Conservation (phyloP, 1,140 invertebrate species). For the Heliconius hewitsoni region DNA sequence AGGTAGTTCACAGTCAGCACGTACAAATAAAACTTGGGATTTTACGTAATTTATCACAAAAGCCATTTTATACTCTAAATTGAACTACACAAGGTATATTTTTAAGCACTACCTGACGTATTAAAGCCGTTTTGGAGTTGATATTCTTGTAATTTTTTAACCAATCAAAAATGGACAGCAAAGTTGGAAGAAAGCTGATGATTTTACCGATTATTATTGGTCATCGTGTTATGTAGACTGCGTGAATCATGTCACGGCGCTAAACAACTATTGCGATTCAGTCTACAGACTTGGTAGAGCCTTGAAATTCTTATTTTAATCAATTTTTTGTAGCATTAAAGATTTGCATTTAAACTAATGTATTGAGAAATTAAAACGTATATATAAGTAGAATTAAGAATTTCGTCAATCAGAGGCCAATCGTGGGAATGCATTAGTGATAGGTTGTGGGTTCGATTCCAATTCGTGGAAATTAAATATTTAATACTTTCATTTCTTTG, state of each 20-base stretch:
- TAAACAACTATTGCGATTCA: background rate
- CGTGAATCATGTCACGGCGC: constrained; percentile 19
- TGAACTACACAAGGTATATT: background rate
- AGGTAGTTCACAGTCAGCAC: background rate
- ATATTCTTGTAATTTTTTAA: background rate
- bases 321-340: background rate
- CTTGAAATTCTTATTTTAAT: background rate
- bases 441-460: too few species aligned
- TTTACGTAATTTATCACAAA: background rate
- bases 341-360: background rate
- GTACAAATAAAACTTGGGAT: constrained; percentile 1
- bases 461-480: too few species aligned
- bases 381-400: background rate
- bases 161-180: constrained; percentile 21
- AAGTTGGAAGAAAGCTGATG: constrained; percentile 27
- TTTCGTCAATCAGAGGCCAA: background rate
- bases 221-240: constrained; percentile 1
- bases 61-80: background rate
- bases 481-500: too few species aligned
- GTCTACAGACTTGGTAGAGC: background rate
- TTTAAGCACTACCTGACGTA: background rate
- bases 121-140: background rate
- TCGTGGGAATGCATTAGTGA: too few species aligned
- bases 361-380: background rate
- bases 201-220: constrained; percentile 33